Conservation (phyloP, 2,113 vertebrate genomes). For the Orthonyx spaldingii region DNA sequence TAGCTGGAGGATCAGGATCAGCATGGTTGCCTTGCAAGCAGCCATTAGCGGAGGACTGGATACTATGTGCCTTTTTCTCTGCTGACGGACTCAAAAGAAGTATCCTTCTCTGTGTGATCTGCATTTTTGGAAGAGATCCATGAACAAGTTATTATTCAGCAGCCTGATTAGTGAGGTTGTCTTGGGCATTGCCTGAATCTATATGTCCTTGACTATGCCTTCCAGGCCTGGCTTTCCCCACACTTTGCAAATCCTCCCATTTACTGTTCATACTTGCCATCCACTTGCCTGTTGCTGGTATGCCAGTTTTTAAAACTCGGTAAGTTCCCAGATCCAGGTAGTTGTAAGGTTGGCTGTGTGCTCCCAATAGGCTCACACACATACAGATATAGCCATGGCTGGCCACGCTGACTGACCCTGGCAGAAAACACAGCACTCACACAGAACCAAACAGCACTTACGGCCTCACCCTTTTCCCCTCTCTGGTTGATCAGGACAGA, state of each 20-base stretch:
- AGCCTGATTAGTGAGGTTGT: background rate
- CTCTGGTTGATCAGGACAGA: background rate
- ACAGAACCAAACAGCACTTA: background rate
- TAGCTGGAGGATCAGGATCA: slow-evolving; percentile 3
- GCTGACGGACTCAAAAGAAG: background rate
- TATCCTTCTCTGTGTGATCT: background rate
- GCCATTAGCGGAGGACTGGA: background rate
- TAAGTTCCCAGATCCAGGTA: background rate
- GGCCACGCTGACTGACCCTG: background rate
- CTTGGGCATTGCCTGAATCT: background rate
- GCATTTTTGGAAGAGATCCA: background rate
- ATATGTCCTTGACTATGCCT: background rate
- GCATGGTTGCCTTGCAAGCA: background rate
- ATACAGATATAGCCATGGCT: accelerated
- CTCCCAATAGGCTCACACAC: background rate
- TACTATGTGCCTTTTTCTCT: background rate
- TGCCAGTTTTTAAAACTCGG: background rate
- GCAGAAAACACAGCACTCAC: background rate
- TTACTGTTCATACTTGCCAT: background rate
- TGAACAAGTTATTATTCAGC: background rate
- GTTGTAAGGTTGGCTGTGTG: background rate
- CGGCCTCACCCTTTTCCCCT: background rate
- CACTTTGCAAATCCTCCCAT: background rate
- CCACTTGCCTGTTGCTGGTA: background rate
- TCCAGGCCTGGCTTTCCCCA: background rate